Evolutionary conservation across 2,888 invertebrate species (phyloP), one percentile per base, ranked within the genome.

Genomic region (Cylindroiulus punctatus): DNA sequence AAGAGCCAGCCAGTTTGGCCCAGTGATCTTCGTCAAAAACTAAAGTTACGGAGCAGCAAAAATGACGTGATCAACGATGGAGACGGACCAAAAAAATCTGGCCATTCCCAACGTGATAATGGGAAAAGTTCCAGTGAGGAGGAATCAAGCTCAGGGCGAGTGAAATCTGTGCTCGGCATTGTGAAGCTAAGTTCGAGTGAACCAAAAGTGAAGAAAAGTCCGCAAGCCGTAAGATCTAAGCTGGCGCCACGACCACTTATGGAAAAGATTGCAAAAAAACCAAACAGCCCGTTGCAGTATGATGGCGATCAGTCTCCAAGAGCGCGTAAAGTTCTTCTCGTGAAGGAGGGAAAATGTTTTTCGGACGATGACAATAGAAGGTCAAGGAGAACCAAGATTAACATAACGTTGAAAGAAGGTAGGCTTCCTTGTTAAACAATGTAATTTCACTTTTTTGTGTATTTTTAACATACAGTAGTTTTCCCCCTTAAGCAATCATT

Each of bases 91-190:
- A 47, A 47, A 47, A 47, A 17, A 47, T 4, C 4, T 12, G 47
- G 17, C 4, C 32, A 81, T 81, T 30, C 14, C 22, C 32, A 81
- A 14, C 30, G 36, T 14, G 81, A 36, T 81, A 36, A 17, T 81
- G 81, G 14, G 14, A 22, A 81, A 4, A 36, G 36, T n/a, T 36
- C 81, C 4, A 30, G n/a, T 30, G 81, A 81, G 19, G 36, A 30
- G 30, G 4, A 81, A 81, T 12, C 17, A n/a, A n/a, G n/a, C 81
- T 30, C 30, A 32, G 47, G 36, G 57, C 44, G 47, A n/a, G 42
- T 84, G 7, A 84, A 52, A 84, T 84, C 84, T 40, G 84, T 84
- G 47, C 42, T 84, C 26, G 52, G 84, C 40, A 40, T 84, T 26
- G 84, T 84, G 47, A 84, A 84, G 40, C 4, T 84, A 22, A 47